Evolutionary conservation across 2,888 invertebrate species (phyloP).

Genomic region (Chelonus formosanus): DNA sequence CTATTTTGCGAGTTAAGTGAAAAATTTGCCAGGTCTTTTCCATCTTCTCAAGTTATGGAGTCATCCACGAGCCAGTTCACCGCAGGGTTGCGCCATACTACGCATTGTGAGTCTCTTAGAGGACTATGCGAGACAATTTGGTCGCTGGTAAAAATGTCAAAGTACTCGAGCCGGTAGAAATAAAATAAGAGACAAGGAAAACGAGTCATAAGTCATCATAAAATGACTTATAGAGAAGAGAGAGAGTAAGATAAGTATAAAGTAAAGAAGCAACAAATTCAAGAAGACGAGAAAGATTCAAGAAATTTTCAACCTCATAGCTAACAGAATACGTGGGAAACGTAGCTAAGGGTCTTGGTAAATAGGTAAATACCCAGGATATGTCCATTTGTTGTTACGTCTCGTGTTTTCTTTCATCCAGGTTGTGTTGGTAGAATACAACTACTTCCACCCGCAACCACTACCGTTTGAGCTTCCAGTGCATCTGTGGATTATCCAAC

Average conservation of each 20-base stretch:
- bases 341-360: conserved; percentile 20
- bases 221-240: conserved; percentile 22
- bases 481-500: neutral
- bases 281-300: conserved; percentile 14
- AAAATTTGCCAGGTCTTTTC: conserved; percentile 6
- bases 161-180: conserved; percentile 22
- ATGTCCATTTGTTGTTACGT: conserved; percentile 3
- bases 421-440: neutral
- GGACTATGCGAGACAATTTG: conserved; percentile 30
- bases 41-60: conserved; percentile 15
- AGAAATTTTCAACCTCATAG: no score
- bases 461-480: conserved; percentile 22
- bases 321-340: conserved; percentile 7
- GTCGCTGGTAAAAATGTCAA: conserved; percentile 35
- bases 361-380: neutral
- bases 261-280: conserved; percentile 2
- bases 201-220: conserved; percentile 23
- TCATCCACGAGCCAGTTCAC: conserved; percentile 20
- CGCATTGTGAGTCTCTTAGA: conserved; percentile 30
- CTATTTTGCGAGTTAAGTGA: no score
- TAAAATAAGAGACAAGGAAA: conserved; percentile 14
- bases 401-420: neutral
- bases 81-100: conserved; percentile 30
- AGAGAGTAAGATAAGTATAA: conserved; percentile 26
- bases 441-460: conserved; percentile 23